Evolutionary conservation across 2,113 vertebrate genomes (phyloP).

Genomic region (Psophia crepitans): DNA sequence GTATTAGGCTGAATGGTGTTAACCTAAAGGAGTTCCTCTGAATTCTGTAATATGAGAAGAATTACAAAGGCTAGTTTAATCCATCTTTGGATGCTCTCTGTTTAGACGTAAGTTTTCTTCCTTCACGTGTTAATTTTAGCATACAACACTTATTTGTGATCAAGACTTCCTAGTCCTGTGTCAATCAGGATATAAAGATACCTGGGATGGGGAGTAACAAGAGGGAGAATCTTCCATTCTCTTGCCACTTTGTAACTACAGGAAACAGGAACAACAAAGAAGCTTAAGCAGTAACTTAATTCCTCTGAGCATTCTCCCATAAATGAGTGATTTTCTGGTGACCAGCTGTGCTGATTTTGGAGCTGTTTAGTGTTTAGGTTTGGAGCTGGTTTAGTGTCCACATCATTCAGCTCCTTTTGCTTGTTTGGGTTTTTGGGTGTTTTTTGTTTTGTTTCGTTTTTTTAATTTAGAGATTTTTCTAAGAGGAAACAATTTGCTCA

Average conservation of each 20-base stretch:
- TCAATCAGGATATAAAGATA: background rate
- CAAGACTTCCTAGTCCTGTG: background rate
- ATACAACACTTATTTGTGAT: background rate
- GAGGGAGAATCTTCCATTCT: background rate
- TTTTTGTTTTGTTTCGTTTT: too few species aligned
- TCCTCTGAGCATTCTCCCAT: background rate
- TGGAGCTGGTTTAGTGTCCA: too few species aligned
- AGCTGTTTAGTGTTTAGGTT: too few species aligned
- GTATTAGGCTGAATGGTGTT: background rate
- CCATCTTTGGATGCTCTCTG: background rate
- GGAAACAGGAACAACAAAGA: background rate
- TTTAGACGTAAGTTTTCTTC: background rate
- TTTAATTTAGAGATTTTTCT: too few species aligned
- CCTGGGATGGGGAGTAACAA: background rate
- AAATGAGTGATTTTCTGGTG: background rate
- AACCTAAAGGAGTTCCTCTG: background rate
- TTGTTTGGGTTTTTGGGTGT: too few species aligned
- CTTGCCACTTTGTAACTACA: background rate
- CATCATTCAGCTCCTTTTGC: too few species aligned
- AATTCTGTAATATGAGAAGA: background rate
- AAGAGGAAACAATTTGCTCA: too few species aligned
- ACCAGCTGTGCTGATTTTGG: constrained; percentile 4
- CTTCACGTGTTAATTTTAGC: background rate
- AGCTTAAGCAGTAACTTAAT: background rate
- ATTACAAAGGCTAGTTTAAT: background rate